These are phyloP conservation scores for Mylabris phalerata DNA, from an alignment of 1,140 invertebrate species.

Conservation along the genomic window DNA sequence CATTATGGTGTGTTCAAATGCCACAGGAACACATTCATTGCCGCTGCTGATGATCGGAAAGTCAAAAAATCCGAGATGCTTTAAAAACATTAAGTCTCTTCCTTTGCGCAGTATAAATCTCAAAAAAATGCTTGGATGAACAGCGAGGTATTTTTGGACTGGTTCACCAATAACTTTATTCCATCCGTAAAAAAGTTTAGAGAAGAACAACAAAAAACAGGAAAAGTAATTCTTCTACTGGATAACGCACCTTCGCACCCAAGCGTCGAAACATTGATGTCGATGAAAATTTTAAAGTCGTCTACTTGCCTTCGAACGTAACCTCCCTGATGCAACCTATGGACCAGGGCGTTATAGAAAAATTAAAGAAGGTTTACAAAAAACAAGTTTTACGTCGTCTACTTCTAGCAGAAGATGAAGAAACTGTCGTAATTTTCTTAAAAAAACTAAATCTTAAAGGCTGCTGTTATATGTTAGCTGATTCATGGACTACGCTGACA, in stretches of 20 bases:
- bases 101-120: conserved; percentile 29
- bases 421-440: no score
- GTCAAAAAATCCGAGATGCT: conserved; percentile 31
- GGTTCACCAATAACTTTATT: conserved; percentile 36
- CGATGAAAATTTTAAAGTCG: conserved; percentile 24
- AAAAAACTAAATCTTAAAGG: no score
- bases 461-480: no score
- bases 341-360: conserved; percentile 45
- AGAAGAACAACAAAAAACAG: conserved; percentile 28
- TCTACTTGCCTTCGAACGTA: conserved; percentile 40
- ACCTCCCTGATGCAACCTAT: conserved; percentile 46
- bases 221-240: conserved; percentile 38
- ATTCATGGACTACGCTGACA: no score
- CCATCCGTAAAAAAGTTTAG: conserved; percentile 31
- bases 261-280: conserved; percentile 15
- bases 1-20: no score
- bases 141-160: conserved; percentile 32
- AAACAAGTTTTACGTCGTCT: no score
- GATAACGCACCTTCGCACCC: conserved; percentile 37
- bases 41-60: no score
- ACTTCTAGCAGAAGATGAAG: no score
- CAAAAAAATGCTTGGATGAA: conserved; percentile 38
- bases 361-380: conserved; percentile 4
- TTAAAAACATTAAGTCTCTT: conserved; percentile 32
- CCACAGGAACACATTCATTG: no score